These are phyloP conservation scores for Platycercus adscitus DNA, from an alignment of 2,113 vertebrate species.

Conservation along the genomic window DNA sequence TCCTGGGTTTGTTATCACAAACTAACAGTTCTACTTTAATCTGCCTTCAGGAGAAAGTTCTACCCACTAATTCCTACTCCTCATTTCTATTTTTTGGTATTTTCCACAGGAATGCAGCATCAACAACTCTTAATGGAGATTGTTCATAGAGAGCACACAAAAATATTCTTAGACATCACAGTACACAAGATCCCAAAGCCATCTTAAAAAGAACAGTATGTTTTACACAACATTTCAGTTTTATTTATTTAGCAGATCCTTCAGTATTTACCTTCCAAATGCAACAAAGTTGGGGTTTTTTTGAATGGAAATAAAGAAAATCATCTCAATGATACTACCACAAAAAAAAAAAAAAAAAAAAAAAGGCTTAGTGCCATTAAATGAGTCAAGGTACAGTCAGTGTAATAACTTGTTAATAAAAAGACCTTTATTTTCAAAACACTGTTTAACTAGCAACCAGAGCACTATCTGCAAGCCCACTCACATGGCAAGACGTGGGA, in stretches of 20 bases:
- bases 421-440: neutral
- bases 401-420: neutral
- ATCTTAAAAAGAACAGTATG: neutral
- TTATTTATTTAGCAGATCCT: neutral
- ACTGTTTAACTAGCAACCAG: neutral
- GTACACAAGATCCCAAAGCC: neutral
- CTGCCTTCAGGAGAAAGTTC: neutral
- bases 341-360: neutral
- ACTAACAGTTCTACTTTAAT: conserved; percentile 3
- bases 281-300: neutral
- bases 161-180: neutral
- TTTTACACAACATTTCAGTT: neutral
- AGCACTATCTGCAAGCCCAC: neutral
- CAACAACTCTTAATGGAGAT: neutral
- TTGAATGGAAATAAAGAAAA: neutral
- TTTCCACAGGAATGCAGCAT: neutral
- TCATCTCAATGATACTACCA: neutral
- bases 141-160: neutral
- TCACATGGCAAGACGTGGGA: neutral
- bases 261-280: neutral
- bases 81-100: neutral
- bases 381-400: neutral
- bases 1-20: neutral
- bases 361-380: neutral
- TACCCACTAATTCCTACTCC: neutral